These are phyloP conservation scores for Callaeas wilsoni DNA, from an alignment of 2,113 vertebrate genomes.

Conservation along the genomic window DNA sequence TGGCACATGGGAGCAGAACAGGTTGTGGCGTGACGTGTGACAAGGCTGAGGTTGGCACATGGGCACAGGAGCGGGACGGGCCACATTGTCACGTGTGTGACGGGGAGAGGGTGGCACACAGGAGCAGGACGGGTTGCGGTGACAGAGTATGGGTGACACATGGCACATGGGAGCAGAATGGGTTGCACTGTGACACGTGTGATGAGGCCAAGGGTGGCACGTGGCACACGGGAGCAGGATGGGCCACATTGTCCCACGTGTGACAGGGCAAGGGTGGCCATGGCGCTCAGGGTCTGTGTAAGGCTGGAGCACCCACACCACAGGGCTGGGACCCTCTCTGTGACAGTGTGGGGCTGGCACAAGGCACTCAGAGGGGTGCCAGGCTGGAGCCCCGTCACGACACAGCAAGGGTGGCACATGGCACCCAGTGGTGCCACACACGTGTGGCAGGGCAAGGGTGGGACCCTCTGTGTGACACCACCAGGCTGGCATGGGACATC, in stretches of 20 bases:
- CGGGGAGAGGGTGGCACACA: background rate
- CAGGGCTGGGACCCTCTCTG: background rate
- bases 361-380: background rate
- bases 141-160: background rate
- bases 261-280: fast-evolving
- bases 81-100: background rate
- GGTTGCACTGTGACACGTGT: background rate
- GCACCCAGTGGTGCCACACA: background rate
- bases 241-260: fast-evolving
- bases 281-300: background rate
- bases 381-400: background rate
- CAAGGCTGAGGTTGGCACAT: background rate
- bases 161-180: background rate
- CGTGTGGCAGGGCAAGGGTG: background rate
- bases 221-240: background rate
- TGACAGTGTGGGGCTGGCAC: background rate
- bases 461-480: background rate
- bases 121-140: fast-evolving
- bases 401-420: background rate
- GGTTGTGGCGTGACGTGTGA: background rate
- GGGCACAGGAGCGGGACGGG: background rate
- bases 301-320: background rate
- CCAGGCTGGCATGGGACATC: background rate
- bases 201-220: too few relatives aligned
- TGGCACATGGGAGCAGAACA: background rate